Percentiles rank a stretch among this genome's conserved stretches.
Conservation (phyloP, 2,113 vertebrate species). For the Plecturocebus donacophilus region DNA sequence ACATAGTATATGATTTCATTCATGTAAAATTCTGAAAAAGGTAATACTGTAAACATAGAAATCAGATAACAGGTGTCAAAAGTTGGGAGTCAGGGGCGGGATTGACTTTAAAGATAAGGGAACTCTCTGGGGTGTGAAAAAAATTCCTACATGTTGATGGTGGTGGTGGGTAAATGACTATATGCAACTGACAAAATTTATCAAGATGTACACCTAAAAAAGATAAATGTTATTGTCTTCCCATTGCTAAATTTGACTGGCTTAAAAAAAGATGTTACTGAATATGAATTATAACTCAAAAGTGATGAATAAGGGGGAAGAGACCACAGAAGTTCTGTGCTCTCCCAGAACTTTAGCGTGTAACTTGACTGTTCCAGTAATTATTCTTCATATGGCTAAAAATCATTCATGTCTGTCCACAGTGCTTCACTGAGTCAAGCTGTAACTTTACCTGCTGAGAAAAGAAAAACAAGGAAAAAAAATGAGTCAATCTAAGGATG, state of each 20-base stretch:
- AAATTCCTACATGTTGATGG: neutral
- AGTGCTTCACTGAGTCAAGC: neutral
- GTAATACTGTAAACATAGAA: neutral
- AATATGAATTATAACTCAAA: neutral
- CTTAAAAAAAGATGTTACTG: neutral
- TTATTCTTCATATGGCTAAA: neutral
- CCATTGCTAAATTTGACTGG: too few species aligned
- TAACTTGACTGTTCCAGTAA: neutral
- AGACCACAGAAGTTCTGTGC: neutral
- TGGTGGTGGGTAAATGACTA: neutral
- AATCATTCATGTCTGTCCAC: neutral
- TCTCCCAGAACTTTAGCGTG: neutral
- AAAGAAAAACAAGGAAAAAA: neutral
- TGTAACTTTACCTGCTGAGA: neutral
- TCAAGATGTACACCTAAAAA: neutral
- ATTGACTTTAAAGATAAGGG: neutral
- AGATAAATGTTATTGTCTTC: neutral
- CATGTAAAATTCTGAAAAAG: neutral
- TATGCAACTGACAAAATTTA: neutral
- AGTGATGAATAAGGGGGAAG: neutral
- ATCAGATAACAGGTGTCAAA: neutral
- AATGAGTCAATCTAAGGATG: neutral
- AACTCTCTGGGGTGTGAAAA: neutral
- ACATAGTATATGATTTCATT: neutral
- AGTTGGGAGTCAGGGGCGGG: neutral